Conservation (phyloP, 2,888 invertebrate genomes). For the Drosophila kambysellisi region DNA sequence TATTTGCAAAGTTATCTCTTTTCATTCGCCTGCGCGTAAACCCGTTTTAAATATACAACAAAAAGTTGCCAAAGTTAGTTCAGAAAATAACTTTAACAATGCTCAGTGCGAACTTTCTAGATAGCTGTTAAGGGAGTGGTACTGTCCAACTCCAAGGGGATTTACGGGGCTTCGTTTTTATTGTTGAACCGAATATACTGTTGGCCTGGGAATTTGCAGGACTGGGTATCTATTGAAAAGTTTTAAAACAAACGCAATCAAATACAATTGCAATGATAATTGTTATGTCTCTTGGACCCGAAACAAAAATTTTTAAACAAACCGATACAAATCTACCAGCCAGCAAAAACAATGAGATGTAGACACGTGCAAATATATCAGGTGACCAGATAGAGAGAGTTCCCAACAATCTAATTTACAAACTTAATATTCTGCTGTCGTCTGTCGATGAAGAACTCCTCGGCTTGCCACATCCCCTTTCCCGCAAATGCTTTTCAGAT, state of each 20-base stretch:
- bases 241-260: constrained; percentile 45
- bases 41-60: constrained; percentile 71
- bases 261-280: constrained; percentile 65
- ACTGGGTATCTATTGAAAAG: constrained; percentile 43
- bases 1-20: constrained; percentile 74
- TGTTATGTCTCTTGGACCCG: constrained; percentile 48
- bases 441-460: constrained; percentile 10
- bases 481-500: constrained; percentile 45
- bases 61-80: constrained; percentile 66
- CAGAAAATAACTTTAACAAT: constrained; percentile 59
- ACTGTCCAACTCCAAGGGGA: constrained; percentile 23
- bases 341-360: not conserved
- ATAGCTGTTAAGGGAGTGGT: constrained; percentile 25
- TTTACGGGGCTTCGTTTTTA: constrained; percentile 32
- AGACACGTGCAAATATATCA: constrained; percentile 14
- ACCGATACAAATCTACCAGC: constrained; percentile 1
- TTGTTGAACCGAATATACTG: constrained; percentile 42
- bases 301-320: constrained; percentile 15
- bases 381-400: constrained; percentile 28
- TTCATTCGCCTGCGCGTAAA: constrained; percentile 50
- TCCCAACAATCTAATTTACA: constrained; percentile 2
- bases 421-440: constrained; percentile 3
- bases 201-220: constrained; percentile 16
- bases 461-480: not conserved
- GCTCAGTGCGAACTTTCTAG: constrained; percentile 41